Conservation (phyloP, 2,888 invertebrate genomes). For the Dryococelus australis region DNA sequence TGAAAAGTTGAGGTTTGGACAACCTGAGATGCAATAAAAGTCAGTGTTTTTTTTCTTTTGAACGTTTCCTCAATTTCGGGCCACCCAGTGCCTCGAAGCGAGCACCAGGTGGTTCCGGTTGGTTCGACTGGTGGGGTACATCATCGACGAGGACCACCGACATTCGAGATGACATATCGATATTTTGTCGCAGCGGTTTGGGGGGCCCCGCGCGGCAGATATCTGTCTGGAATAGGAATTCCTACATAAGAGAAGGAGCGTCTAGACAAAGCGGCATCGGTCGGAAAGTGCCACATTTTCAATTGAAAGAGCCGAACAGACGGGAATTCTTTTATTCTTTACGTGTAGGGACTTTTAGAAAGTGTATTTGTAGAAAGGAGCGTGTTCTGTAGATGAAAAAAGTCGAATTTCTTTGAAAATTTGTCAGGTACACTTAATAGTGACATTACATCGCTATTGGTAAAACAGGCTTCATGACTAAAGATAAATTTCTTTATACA, state of each 20-base stretch:
- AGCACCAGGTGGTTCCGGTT: neutral
- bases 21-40: neutral
- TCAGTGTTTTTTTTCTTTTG: neutral
- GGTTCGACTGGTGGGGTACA: neutral
- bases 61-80: neutral
- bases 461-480: too few species aligned
- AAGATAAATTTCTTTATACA: too few species aligned
- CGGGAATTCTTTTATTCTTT: neutral
- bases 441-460: too few species aligned
- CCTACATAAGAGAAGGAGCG: neutral
- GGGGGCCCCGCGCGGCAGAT: neutral
- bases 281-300: neutral
- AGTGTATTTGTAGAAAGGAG: too few species aligned
- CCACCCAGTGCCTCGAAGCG: neutral
- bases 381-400: too few species aligned
- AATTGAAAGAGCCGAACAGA: neutral
- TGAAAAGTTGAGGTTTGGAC: neutral
- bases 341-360: neutral
- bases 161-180: constrained; percentile 1
- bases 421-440: too few species aligned
- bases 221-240: constrained; percentile 2
- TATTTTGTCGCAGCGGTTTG: constrained; percentile 3
- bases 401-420: too few species aligned
- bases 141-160: neutral
- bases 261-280: neutral